phyloP scores from a whole-genome alignment of 2,888 invertebrate genomes.

The Sialis fuliginosa region DNA sequence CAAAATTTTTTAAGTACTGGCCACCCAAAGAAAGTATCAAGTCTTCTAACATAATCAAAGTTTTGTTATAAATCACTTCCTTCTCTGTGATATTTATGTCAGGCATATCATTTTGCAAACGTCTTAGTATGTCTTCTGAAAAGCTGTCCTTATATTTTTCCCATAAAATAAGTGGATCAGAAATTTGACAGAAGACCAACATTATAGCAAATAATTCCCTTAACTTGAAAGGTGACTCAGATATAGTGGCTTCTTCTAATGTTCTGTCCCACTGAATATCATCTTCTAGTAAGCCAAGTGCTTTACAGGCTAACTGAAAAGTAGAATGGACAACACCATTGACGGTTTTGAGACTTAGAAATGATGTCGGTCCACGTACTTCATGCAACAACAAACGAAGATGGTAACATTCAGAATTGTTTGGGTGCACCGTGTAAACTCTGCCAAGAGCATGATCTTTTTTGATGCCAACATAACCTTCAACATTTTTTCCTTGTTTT shows the following conservation, averaged over 20 bases:
- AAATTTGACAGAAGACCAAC: conserved; percentile 9
- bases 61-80: conserved; percentile 9
- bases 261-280: conserved; percentile 16
- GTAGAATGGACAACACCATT: conserved; percentile 13
- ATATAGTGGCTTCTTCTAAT: conserved; percentile 13
- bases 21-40: conserved; percentile 9
- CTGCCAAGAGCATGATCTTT: conserved; percentile 7
- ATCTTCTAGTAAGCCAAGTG: conserved; percentile 17
- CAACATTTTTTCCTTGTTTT: conserved; percentile 8
- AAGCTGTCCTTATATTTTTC: conserved; percentile 11
- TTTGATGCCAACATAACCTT: conserved; percentile 5
- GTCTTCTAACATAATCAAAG: conserved; percentile 9
- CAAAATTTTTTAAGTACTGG: conserved; percentile 9
- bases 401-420: conserved; percentile 8
- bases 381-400: conserved; percentile 13
- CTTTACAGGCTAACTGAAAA: conserved; percentile 14
- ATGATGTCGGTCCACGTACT: conserved; percentile 16
- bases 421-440: conserved; percentile 8
- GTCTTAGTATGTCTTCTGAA: conserved; percentile 12
- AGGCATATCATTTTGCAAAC: neutral
- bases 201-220: conserved; percentile 12
- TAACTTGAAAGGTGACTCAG: conserved; percentile 9
- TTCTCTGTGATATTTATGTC: neutral
- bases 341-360: conserved; percentile 16
- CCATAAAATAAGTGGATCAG: conserved; percentile 11